Evolutionary conservation across 2,113 vertebrate genomes (phyloP).

Genomic region (Amphilophus citrinellus): DNA sequence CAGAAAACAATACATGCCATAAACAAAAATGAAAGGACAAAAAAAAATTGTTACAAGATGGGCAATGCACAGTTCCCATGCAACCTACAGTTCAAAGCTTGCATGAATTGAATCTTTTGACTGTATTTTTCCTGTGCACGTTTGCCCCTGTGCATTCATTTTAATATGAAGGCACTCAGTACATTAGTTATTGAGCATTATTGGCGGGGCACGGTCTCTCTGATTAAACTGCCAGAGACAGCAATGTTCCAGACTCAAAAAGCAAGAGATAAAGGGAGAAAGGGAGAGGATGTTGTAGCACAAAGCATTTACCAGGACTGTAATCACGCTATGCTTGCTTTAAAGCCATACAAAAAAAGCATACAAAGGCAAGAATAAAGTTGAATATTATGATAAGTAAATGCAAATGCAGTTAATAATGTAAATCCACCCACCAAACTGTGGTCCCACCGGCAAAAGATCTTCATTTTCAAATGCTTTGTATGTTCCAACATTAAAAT

Average conservation of each 20-base stretch:
- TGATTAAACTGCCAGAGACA: background rate
- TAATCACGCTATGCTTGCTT: background rate
- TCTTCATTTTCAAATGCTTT: constrained; percentile 84
- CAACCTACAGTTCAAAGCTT: background rate
- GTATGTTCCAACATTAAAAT: constrained; percentile 64
- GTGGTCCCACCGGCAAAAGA: constrained; percentile 82
- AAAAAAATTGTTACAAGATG: background rate
- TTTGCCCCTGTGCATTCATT: background rate
- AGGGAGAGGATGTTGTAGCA: background rate
- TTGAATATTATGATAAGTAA: background rate
- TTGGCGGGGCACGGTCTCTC: too few relatives aligned
- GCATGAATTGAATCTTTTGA: background rate
- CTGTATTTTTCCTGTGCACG: background rate
- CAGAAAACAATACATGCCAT: background rate
- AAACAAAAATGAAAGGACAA: background rate
- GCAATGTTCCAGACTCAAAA: accelerated
- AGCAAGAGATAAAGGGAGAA: background rate
- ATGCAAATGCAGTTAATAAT: background rate
- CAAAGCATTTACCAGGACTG: background rate
- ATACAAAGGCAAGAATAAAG: background rate
- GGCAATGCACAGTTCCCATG: background rate
- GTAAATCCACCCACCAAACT: constrained; percentile 83
- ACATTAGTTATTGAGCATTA: background rate
- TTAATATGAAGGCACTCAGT: background rate
- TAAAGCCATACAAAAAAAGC: background rate